Base-by-base conservation (phyloP, 2,113 vertebrate species). In the Callipepla squamata region DNA sequence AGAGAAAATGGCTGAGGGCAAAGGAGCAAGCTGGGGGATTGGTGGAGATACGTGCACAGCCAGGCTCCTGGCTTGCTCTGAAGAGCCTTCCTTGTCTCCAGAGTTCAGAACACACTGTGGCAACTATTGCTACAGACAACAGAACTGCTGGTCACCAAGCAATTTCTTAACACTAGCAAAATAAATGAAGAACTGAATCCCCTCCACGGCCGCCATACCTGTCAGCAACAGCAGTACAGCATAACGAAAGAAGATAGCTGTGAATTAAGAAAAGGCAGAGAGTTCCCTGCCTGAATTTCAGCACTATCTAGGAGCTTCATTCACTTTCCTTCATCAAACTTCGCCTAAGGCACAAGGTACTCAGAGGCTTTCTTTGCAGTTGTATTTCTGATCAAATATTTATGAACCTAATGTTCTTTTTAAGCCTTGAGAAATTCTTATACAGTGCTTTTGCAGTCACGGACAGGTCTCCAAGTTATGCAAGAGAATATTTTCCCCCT, bases 301-400 rank as follows among this genome's bases (percentile, higher is more conserved):
- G 72, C 45, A 87, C 15, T 16, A 87, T 63, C 68, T 80, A 69
- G 70, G n/a, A 69, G 26, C 18, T 87, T 47, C 80, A 67, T 63
- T 83, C 38, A 67, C 65, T 63, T 74, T 80, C 50, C 42, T 85
- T 83, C 82, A 59, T 30, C 82, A 85, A 91, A 55, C 32, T 48
- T 45, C 85, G 79, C 76, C 87, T 55, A 67, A 63, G 80, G 90
- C 72, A 88, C n/a, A 62, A 36, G 30, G 30, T 85, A 40, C 50
- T 73, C 72, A 32, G 45, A 69, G 34, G 50, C 42, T 69, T 87
- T 77, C 70, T 89, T 17, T 85, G 74, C 67, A 89, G 74, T 38
- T 94, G 61, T 63, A 85, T 47, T 89, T 91, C 57, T 67, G 47
- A 67, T 82, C 48, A 73, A 85, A 28, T 66, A 85, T 91, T 95